phyloP scores from a whole-genome alignment of 1,140 invertebrate genomes.

The Anoplolepis gracilipes region DNA sequence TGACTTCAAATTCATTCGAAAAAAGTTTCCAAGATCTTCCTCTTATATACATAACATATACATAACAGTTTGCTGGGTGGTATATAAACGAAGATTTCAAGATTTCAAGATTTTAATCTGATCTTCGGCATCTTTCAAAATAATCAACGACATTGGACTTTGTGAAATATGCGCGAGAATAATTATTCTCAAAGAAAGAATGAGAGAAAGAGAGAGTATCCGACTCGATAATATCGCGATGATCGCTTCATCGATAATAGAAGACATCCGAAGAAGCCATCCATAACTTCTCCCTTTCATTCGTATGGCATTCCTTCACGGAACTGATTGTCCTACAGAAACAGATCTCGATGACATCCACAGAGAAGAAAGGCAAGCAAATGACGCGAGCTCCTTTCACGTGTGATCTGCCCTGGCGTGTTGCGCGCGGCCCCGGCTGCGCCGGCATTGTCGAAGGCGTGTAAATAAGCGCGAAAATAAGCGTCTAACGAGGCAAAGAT shows the following conservation, averaged over 20 bases:
- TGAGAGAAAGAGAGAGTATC: not conserved
- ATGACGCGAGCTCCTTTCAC: conserved; percentile 24
- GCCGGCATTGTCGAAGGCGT: conserved; percentile 65
- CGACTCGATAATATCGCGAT: conserved; percentile 15
- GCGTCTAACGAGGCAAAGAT: conserved; percentile 86
- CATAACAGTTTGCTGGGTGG: not conserved
- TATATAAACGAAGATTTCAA: not conserved
- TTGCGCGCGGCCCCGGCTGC: conserved; percentile 38
- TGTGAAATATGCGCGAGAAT: conserved; percentile 8
- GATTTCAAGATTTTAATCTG: not conserved
- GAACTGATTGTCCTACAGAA: not conserved
- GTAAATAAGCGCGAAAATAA: conserved; percentile 85
- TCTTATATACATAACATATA: not conserved
- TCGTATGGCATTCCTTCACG: conserved; percentile 14
- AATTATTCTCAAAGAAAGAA: not conserved
- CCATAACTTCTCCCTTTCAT: conserved; percentile 23
- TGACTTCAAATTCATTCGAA: not conserved
- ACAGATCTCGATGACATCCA: conserved; percentile 19
- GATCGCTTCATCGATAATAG: conserved; percentile 29
- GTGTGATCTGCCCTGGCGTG: not conserved
- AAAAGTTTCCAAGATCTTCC: not conserved
- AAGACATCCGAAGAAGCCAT: conserved; percentile 12
- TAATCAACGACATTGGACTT: not conserved
- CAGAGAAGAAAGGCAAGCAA: conserved; percentile 21
- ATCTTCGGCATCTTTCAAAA: not conserved